Base-by-base conservation (phyloP, 2,113 vertebrate genomes). In the Oreochromis aureus region DNA sequence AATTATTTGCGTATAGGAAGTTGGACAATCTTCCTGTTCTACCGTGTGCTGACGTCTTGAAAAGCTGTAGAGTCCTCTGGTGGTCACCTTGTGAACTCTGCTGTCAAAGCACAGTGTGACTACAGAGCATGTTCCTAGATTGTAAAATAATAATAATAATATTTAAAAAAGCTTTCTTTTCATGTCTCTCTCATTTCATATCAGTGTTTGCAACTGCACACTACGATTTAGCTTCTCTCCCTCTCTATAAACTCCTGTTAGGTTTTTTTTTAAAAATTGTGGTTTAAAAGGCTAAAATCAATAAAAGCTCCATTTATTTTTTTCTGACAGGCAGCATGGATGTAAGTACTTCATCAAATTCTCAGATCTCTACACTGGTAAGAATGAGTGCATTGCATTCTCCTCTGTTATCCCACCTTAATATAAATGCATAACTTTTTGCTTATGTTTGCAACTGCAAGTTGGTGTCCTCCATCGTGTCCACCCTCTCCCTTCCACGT, bases 401-500 rank as follows among this genome's bases (percentile, higher is more conserved):
- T 88, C 3, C 1, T 6, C n/a, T 66, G 19, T 44, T 59, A 73
- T 85, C 63, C 34, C 58, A 51, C 86, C 71, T 94, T 46, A 92
- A 89, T 82, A 18, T 58, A 24, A 91, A 86, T 81, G 87, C 10
- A 58, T 55, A 46, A 61, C 58, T 90, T 16, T 92, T 87, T 92
- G 91, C 90, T 94, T 95, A 19, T 79, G 91, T 93, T 87, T 87
- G 91, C 86, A 83, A 86, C 34, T 89, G 79, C 91, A 91, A 95
- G 94, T 89, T 94, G 90, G 88, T 95, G 78, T 95, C 93, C 48
- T 91, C 94, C 81, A 55, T 95, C 81, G 87, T 95, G 4, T 94
- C 94, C 83, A 93, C 94, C 13, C 87, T 95, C 61, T 89, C 94
- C 90, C 88, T 94, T 61, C 93, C 94, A 48, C 91, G 32, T 39